Conservation (phyloP, 2,113 vertebrate genomes). For the Trochalopteron elliotii region DNA sequence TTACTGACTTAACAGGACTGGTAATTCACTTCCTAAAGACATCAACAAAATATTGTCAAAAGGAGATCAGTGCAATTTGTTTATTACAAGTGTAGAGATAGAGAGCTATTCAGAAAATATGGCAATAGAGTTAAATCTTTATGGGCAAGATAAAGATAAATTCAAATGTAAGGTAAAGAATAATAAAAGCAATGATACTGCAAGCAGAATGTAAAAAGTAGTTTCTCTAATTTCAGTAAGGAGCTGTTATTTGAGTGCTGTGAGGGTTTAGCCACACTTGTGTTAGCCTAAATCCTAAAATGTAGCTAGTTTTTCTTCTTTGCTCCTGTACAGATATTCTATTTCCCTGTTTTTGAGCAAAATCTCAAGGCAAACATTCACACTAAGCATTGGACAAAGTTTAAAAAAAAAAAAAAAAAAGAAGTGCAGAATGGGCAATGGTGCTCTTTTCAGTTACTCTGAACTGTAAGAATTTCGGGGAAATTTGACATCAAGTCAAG, state of each 20-base stretch:
- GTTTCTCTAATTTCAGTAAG: background rate
- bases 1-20: background rate
- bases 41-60: background rate
- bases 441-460: background rate
- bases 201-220: background rate
- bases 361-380: background rate
- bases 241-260: background rate
- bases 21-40: constrained; percentile 5
- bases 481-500: background rate
- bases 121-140: constrained; percentile 13
- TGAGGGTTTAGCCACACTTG: background rate
- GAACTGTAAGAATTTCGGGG: background rate
- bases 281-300: background rate
- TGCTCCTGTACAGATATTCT: background rate
- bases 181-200: background rate
- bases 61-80: background rate
- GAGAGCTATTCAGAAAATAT: background rate
- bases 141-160: constrained; percentile 26
- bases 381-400: background rate
- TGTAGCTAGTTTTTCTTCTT: background rate
- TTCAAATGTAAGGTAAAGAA: constrained; percentile 15
- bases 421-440: background rate
- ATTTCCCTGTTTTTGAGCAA: background rate
- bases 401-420: background rate
- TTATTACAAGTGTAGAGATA: background rate